Base-by-base conservation (phyloP, 2,113 vertebrate species). In the Phylloscopus whistleri region DNA sequence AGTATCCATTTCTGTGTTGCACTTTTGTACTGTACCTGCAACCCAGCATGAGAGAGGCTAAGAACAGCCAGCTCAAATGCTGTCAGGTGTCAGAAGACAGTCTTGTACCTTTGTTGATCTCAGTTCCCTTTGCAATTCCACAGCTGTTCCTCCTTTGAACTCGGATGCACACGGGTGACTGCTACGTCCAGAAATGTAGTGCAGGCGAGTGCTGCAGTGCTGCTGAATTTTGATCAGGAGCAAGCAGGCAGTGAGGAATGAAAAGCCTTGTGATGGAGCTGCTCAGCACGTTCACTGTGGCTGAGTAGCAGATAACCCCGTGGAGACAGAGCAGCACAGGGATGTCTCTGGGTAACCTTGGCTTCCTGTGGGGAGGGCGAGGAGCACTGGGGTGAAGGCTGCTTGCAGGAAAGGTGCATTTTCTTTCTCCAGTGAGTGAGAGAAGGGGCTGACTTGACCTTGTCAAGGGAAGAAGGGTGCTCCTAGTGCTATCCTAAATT, bases 141-240 rank as follows among this genome's bases (percentile, higher is more conserved):
- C 2, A 41, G 20, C 82, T 93, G 78, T 70, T 91, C 55, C 51
- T 89, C 48, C 72, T 86, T 49, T 0, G 2, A 86, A 58, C 80
- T 90, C 0, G 1, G 68, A 53, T 43, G 56, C 41, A 28, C 83
- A 53, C 60, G 5, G 5, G 31, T 58, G 85, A 26, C 48, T 58
- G 63, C 60, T 70, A 17, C 1, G 3, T 7, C 2, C 64, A 93
- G 78, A 41, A 64, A 13, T 0, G 3, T 33, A 41, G 79, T 13
- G 68, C 88, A 30, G 79, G 55, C 41, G 1, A 58, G 88, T 56
- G 76, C 95, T 96, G 94, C 44, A 7, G 86, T 51, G 14, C 53
- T 68, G 3, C 26, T 92, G 88, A 88, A 92, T 97, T 93, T 48
- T 92, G 94, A 94, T 93, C 83, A 84, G 83, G 69, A 51, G 67